Evolutionary conservation across 1,140 invertebrate genomes (phyloP).

Genomic region (Thaumatotibia leucotreta): DNA sequence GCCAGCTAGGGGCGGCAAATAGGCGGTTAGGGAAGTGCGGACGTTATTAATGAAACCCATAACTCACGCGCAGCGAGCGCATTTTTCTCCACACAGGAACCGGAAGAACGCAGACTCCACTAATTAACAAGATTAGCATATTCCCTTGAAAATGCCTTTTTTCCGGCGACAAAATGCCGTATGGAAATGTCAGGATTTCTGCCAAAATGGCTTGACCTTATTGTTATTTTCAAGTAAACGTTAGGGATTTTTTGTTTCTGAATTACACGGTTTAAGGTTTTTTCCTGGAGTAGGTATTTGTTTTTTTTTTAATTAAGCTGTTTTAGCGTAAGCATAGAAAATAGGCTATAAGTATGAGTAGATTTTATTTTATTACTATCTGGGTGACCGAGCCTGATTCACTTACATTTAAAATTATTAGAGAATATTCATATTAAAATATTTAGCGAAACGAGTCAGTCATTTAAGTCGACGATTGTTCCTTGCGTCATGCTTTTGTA

Average conservation of each 20-base stretch:
- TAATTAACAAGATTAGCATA: slow-evolving; percentile 36
- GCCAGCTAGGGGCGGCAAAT: slow-evolving; percentile 49
- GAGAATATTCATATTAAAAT: no score
- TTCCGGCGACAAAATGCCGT: background rate
- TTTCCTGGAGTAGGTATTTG: no score
- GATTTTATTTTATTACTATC: no score
- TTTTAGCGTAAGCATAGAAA: no score
- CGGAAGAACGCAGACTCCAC: slow-evolving; percentile 48
- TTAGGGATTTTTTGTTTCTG: background rate
- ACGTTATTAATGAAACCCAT: slow-evolving; percentile 68
- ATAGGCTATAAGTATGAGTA: no score
- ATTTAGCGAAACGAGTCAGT: no score
- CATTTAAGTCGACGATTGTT: no score
- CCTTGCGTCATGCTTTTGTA: no score
- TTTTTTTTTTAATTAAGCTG: no score
- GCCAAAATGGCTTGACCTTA: background rate
- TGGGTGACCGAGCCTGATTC: no score
- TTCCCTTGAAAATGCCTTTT: slow-evolving; percentile 23
- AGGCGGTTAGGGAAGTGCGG: slow-evolving; percentile 59
- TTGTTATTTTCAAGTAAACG: background rate
- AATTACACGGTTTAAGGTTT: no score
- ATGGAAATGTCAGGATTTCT: slow-evolving; percentile 6
- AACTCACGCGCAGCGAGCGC: slow-evolving; percentile 53
- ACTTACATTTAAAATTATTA: no score
- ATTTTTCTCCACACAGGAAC: slow-evolving; percentile 56